Evolutionary conservation across 2,888 invertebrate species (phyloP).

Genomic region (Sepioteuthis lessoniana): DNA sequence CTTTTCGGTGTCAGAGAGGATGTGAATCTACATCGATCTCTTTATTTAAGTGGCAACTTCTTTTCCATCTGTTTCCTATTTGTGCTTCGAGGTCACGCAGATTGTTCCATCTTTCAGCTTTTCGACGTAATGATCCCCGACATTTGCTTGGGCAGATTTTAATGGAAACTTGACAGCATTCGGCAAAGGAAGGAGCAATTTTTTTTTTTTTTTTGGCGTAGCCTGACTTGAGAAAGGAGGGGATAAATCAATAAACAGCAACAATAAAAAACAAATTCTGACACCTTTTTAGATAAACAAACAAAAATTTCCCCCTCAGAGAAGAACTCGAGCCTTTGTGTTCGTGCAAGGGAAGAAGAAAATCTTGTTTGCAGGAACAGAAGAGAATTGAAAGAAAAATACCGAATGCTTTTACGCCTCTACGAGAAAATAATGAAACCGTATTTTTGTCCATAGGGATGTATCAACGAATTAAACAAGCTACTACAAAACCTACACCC

Average conservation of each 20-base stretch:
- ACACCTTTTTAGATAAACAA: background rate
- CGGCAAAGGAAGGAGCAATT: background rate
- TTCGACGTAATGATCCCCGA: background rate
- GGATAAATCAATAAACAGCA: background rate
- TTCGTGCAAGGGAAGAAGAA: background rate
- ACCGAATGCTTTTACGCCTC: too few species aligned
- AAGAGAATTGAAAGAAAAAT: too few species aligned
- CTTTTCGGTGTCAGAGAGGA: background rate
- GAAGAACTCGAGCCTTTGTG: too few species aligned
- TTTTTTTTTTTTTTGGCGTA: background rate
- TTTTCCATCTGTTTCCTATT: background rate
- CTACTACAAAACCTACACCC: too few species aligned
- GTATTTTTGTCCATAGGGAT: too few species aligned
- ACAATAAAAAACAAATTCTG: background rate
- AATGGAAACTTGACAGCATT: background rate
- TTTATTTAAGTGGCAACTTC: background rate
- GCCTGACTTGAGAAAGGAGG: background rate
- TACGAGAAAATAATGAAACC: too few species aligned
- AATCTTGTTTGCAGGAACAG: too few species aligned
- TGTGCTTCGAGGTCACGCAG: background rate
- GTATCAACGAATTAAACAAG: too few species aligned
- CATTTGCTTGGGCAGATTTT: background rate
- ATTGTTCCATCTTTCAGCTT: background rate
- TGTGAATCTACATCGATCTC: constrained; percentile 4
- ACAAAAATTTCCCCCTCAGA: background rate